A percentile compares a stretch with the other conserved stretches of the same genome.
Evolutionary conservation across 1,140 invertebrate genomes (phyloP).

Genomic region (Drosophila kurseongensis): DNA sequence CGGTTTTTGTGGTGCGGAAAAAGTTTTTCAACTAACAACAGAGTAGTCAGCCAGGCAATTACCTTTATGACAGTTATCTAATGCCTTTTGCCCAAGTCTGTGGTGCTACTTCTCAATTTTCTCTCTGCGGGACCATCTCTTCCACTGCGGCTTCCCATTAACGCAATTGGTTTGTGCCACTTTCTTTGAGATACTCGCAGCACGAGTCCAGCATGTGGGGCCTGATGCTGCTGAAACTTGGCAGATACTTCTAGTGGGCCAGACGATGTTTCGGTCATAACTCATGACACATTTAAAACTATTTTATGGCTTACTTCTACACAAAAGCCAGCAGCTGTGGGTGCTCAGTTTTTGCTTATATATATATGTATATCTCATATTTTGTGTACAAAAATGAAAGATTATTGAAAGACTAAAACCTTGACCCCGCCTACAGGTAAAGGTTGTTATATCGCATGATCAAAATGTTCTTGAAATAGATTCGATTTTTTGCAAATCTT

Average conservation of each 20-base stretch:
- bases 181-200: constrained; percentile 43
- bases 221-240: constrained; percentile 27
- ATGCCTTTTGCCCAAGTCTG: constrained; percentile 25
- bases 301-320: constrained; percentile 35
- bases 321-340: constrained; percentile 16
- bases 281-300: constrained; percentile 59
- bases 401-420: constrained; percentile 22
- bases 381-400: constrained; percentile 17
- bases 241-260: constrained; percentile 23
- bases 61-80: constrained; percentile 62
- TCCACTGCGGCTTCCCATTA: constrained; percentile 56
- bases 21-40: constrained; percentile 10
- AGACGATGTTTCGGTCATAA: constrained; percentile 31
- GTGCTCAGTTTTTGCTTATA: constrained; percentile 23
- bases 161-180: constrained; percentile 74
- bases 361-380: too few relatives aligned
- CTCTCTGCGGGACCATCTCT: constrained; percentile 30
- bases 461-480: constrained; percentile 16
- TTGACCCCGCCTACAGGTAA: constrained; percentile 32
- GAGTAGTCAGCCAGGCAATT: constrained; percentile 37
- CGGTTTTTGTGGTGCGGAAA: constrained; percentile 31
- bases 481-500: too few relatives aligned
- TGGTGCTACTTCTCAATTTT: constrained; percentile 11
- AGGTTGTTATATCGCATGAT: constrained; percentile 3
- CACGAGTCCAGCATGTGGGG: constrained; percentile 41